phyloP scores from a whole-genome alignment of 2,797 vertebrate genomes.

The Yasuhikotakia modesta region DNA sequence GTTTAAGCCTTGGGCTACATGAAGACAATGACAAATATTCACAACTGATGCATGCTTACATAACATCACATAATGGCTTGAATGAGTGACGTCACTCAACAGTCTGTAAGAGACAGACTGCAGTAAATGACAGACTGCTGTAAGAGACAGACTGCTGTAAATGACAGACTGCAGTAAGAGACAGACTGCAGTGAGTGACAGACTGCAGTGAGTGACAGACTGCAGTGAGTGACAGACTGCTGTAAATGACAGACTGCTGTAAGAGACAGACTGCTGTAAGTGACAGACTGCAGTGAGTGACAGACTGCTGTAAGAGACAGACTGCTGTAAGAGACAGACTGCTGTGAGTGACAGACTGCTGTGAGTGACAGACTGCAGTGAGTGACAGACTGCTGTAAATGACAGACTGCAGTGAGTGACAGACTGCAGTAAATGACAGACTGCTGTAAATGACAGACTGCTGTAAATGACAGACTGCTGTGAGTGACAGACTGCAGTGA shows the following conservation, averaged over 20 bases:
- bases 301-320: constrained; percentile 36
- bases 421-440: too few species aligned
- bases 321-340: constrained; percentile 36
- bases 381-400: constrained; percentile 40
- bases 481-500: too few species aligned
- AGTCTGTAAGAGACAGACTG: too few species aligned
- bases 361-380: constrained; percentile 32
- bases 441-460: constrained; percentile 42
- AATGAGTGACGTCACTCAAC: constrained; percentile 25
- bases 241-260: constrained; percentile 37
- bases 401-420: too few species aligned
- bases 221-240: too few species aligned
- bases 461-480: constrained; percentile 40
- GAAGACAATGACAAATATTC: too few species aligned
- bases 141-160: too few species aligned
- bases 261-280: too few species aligned
- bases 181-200: constrained; percentile 36
- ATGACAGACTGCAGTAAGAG: constrained; percentile 36
- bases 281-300: too few species aligned
- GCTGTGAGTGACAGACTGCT: too few species aligned
- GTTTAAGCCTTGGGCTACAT: not conserved
- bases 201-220: too few species aligned
- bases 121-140: constrained; percentile 37
- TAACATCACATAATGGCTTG: not conserved
- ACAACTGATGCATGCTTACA: not conserved